phyloP scores from a whole-genome alignment of 2,888 invertebrate species.

The Cosmia trapezina region DNA sequence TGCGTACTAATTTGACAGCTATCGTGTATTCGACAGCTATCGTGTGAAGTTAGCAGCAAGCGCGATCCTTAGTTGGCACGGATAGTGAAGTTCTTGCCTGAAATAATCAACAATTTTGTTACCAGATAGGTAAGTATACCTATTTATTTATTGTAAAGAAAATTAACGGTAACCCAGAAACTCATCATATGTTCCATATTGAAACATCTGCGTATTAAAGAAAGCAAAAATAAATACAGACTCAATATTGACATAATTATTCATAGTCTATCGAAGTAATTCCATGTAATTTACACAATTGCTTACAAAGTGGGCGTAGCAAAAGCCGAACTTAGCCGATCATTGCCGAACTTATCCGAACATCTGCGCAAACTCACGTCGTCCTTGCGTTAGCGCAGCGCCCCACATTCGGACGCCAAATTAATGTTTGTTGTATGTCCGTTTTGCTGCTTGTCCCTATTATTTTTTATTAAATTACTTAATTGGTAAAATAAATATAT shows the following conservation, averaged over 20 bases:
- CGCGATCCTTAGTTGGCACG: no score
- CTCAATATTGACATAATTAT: conserved; percentile 36
- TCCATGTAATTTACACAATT: conserved; percentile 42
- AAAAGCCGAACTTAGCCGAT: conserved; percentile 35
- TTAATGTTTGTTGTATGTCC: conserved; percentile 34
- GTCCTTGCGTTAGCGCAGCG: conserved; percentile 72
- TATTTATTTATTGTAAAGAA: no score
- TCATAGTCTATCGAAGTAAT: conserved; percentile 23
- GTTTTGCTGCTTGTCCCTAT: conserved; percentile 11
- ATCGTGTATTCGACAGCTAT: no score
- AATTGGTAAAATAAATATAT: neutral
- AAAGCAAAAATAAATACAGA: conserved; percentile 3
- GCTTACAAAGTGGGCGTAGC: conserved; percentile 11
- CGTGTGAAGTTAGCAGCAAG: no score
- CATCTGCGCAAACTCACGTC: conserved; percentile 65
- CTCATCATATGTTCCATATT: neutral
- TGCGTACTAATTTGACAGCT: no score
- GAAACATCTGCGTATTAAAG: neutral
- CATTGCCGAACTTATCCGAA: conserved; percentile 33
- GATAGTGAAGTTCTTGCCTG: no score
- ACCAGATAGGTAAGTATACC: no score
- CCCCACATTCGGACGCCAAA: conserved; percentile 68
- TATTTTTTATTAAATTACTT: neutral
- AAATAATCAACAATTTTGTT: no score
- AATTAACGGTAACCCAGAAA: conserved; percentile 4